Conservation (phyloP, 1,140 invertebrate genomes). For the Aphidius gifuensis region DNA sequence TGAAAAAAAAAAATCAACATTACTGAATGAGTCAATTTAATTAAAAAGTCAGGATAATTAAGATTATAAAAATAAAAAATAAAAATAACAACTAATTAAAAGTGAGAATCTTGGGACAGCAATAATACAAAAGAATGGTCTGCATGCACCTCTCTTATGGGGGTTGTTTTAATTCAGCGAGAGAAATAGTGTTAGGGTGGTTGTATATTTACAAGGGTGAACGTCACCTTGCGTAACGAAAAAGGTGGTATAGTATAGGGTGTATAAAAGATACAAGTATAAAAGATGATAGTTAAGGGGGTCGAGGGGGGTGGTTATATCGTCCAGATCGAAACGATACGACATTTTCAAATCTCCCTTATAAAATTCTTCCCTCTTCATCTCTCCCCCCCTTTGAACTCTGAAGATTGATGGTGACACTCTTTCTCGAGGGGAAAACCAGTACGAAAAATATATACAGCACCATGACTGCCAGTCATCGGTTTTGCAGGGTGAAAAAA, state of each 20-base stretch:
- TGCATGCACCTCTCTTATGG: no score
- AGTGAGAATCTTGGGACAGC: no score
- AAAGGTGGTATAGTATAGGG: no score
- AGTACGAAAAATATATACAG: not conserved
- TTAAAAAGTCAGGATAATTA: no score
- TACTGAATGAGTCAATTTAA: no score
- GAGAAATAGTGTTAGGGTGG: not conserved
- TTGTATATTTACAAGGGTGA: not conserved
- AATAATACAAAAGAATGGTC: no score
- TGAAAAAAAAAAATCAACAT: no score
- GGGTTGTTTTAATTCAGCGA: no score
- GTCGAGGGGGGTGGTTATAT: not conserved
- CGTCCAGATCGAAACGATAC: constrained; percentile 1
- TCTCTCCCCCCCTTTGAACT: constrained; percentile 15
- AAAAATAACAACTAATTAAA: no score
- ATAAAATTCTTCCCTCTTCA: constrained; percentile 1
- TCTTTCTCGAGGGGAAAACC: not conserved
- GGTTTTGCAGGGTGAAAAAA: not conserved
- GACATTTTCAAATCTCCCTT: constrained; percentile 2
- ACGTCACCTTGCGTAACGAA: constrained; percentile 10
- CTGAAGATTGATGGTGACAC: constrained; percentile 47
- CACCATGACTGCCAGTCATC: constrained; percentile 8
- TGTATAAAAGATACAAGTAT: no score
- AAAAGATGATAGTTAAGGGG: not conserved
- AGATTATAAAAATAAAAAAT: no score